These are phyloP conservation scores for Tapirus terrestris DNA, from an alignment of 2,113 vertebrate genomes.

Conservation along the genomic window DNA sequence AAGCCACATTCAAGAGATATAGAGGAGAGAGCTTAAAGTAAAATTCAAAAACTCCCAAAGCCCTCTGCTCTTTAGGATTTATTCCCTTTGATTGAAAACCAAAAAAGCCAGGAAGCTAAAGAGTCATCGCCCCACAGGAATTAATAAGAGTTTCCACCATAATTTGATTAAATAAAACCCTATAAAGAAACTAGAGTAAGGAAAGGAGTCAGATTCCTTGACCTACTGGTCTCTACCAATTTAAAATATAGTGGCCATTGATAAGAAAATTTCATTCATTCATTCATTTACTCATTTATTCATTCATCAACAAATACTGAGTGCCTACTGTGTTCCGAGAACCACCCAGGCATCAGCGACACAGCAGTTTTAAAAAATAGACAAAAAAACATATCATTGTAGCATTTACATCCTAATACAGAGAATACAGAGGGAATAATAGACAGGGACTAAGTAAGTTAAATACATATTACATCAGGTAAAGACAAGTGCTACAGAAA, in stretches of 20 bases:
- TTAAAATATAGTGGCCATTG: background rate
- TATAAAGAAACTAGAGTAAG: background rate
- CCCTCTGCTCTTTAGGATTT: background rate
- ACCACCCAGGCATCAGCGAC: background rate
- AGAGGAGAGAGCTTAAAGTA: background rate
- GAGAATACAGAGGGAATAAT: background rate
- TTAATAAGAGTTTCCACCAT: background rate
- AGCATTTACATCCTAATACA: background rate
- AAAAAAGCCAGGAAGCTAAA: background rate
- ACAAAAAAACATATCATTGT: background rate
- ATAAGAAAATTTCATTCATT: background rate
- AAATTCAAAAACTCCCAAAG: background rate
- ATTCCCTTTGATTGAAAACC: background rate
- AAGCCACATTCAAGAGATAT: background rate
- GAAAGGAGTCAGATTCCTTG: background rate
- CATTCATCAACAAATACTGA: slow-evolving; percentile 37
- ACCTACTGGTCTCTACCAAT: background rate
- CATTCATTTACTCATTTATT: background rate
- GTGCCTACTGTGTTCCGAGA: background rate
- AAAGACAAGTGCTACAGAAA: background rate
- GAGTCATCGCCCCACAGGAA: background rate
- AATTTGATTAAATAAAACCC: slow-evolving; percentile 39
- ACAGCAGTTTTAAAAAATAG: background rate
- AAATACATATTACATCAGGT: background rate
- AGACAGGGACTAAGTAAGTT: background rate